phyloP scores from a whole-genome alignment of 2,888 invertebrate species.

The Linyphia triangularis region DNA sequence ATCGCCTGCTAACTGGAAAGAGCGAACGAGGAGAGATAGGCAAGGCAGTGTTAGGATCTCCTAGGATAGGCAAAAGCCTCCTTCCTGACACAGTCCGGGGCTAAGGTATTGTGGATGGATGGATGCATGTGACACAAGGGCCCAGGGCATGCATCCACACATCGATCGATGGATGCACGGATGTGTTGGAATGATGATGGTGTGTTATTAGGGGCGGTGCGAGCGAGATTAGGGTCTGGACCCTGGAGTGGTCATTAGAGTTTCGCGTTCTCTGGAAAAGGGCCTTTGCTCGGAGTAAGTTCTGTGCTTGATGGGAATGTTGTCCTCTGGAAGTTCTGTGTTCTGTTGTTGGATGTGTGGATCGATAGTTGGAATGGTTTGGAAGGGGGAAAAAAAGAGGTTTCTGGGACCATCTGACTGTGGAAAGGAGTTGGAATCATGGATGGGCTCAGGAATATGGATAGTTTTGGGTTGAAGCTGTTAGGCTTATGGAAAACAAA shows the following conservation, averaged over 20 bases:
- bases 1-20: conserved; percentile 71
- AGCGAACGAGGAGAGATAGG: conserved; percentile 14
- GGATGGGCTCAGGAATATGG: no score
- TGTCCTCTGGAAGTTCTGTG: neutral
- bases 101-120: conserved; percentile 66
- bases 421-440: no score
- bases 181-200: conserved; percentile 68
- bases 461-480: no score
- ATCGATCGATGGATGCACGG: conserved; percentile 18
- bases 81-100: conserved; percentile 62
- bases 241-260: conserved; percentile 44
- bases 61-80: conserved; percentile 60
- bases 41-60: conserved; percentile 40
- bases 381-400: neutral
- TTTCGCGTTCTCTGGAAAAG: neutral
- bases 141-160: neutral
- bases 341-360: neutral
- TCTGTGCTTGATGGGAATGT: neutral
- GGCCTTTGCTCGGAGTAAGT: neutral
- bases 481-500: no score
- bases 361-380: neutral
- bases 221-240: conserved; percentile 48
- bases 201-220: conserved; percentile 67
- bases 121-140: conserved; percentile 41
- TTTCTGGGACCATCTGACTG: neutral